Evolutionary conservation across 2,888 invertebrate genomes (phyloP), one percentile per base, ranked within the genome.

Genomic region (Scaeva pyrastri): DNA sequence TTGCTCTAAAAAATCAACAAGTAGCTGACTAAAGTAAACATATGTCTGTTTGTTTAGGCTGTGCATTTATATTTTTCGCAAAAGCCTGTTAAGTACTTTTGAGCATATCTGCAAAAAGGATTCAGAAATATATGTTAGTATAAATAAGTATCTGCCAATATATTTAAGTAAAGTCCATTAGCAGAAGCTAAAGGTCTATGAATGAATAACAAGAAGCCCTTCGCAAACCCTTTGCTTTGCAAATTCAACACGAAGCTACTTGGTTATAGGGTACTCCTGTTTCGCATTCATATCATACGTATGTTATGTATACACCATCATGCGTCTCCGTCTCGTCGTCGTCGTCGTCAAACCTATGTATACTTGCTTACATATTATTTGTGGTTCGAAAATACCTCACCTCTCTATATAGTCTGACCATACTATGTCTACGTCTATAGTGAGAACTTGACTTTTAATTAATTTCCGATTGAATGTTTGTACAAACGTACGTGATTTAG

Each of bases 401-500:
- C 31, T 31, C 31, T 31, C n/a, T n/a, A n/a, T 31, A 60, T 21
- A 39, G 41, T 60, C 60, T 14, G 12, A 3, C 11, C 39, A 3
- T 39, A 39, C 39, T n/a, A n/a, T 55, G 31, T 8, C n/a, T 26
- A n/a, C n/a, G n/a, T n/a, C 19, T 39, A 23, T n/a, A 74, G 71
- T 74, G 56, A 58, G 39, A 71, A 64, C 79, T 80, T 76, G 84
- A 85, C 75, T 85, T 79, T 85, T 80, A 85, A 85, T 85, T 85
- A 80, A 85, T 85, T 85, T 80, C 72, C 19, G 45, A 80, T 85
- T 72, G 75, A 71, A 80, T 76, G 76, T 77, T 43, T 66, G 26
- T 45, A 36, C 48, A 48, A 64, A 66, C 43, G 56, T 60, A 66
- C 77, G 72, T 82, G 79, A 79, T 71, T 79, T 76, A 64, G 75